These are phyloP conservation scores for Agriopis aurantiaria DNA, from an alignment of 2,888 invertebrate species.

Conservation along the genomic window DNA sequence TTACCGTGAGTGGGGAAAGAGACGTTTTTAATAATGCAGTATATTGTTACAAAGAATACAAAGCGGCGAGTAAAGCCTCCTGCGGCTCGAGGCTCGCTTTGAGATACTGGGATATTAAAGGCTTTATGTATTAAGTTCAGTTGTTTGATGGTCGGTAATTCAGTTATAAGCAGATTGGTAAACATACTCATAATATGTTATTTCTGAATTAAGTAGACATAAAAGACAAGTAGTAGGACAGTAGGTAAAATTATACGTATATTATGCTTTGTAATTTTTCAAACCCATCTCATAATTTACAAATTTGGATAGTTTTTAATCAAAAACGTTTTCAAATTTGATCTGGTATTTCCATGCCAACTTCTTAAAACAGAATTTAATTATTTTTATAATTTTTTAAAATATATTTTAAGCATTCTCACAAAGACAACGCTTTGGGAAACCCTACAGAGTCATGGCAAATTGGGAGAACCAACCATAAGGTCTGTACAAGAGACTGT, in stretches of 20 bases:
- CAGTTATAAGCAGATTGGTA: slow-evolving; percentile 48
- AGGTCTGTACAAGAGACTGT: too few species aligned
- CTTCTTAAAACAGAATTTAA: too few species aligned
- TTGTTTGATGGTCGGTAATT: slow-evolving; percentile 62
- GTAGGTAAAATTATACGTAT: slow-evolving; percentile 13
- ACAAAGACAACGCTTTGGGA: too few species aligned
- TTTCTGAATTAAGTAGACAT: slow-evolving; percentile 28
- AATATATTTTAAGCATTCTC: too few species aligned
- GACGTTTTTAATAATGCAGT: slow-evolving; percentile 80
- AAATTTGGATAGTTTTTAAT: too few species aligned
- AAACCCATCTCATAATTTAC: too few species aligned
- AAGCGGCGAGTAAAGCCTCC: slow-evolving; percentile 69
- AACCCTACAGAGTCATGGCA: too few species aligned
- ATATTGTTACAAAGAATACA: slow-evolving; percentile 79
- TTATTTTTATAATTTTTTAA: too few species aligned
- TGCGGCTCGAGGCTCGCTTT: slow-evolving; percentile 59
- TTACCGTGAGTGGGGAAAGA: slow-evolving; percentile 65
- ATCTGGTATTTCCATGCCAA: too few species aligned
- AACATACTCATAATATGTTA: slow-evolving; percentile 32
- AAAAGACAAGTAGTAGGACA: too few species aligned
- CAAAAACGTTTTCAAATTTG: too few species aligned
- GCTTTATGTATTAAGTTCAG: slow-evolving; percentile 64
- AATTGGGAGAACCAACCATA: too few species aligned
- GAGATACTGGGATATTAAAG: slow-evolving; percentile 64
- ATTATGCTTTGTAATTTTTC: neutral